A percentile compares a stretch with the other conserved stretches of the same genome.
Evolutionary conservation across 1,140 invertebrate genomes (phyloP).

Genomic region (Araneus ventricosus): DNA sequence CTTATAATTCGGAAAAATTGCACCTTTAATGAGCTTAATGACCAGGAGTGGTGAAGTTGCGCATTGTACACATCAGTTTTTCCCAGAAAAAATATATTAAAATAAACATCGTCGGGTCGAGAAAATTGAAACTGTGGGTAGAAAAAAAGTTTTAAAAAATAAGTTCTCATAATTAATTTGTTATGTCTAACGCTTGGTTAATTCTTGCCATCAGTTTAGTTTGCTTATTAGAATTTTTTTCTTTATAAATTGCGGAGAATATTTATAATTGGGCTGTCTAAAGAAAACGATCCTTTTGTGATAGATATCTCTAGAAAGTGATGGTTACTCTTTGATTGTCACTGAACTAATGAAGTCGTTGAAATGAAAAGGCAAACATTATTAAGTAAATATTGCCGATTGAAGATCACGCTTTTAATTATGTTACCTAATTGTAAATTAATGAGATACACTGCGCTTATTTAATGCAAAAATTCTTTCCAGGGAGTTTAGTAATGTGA

Average conservation of each 20-base stretch:
- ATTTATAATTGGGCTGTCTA: neutral
- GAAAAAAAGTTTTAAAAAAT: neutral
- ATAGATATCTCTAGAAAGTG: neutral
- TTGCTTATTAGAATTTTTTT: conserved; percentile 10
- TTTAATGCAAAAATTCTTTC: neutral
- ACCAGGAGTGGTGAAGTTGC: neutral
- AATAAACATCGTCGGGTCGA: neutral
- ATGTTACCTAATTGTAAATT: neutral
- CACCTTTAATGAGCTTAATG: conserved; percentile 45
- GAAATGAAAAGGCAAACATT: neutral
- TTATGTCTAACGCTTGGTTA: conserved; percentile 2
- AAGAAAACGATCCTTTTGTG: neutral
- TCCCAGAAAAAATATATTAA: neutral
- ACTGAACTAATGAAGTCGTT: neutral
- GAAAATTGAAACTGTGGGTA: neutral
- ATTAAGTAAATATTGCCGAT: neutral
- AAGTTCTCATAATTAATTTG: conserved; percentile 2
- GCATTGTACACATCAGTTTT: neutral
- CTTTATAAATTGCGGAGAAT: neutral
- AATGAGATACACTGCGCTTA: neutral
- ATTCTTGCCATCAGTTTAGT: neutral
- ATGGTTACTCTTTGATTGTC: neutral
- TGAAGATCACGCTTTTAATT: neutral
- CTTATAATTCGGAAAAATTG: conserved; percentile 53
- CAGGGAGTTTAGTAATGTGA: too few relatives aligned